Base-by-base conservation (phyloP, 2,888 invertebrate genomes). In the Tyria jacobaeae region DNA sequence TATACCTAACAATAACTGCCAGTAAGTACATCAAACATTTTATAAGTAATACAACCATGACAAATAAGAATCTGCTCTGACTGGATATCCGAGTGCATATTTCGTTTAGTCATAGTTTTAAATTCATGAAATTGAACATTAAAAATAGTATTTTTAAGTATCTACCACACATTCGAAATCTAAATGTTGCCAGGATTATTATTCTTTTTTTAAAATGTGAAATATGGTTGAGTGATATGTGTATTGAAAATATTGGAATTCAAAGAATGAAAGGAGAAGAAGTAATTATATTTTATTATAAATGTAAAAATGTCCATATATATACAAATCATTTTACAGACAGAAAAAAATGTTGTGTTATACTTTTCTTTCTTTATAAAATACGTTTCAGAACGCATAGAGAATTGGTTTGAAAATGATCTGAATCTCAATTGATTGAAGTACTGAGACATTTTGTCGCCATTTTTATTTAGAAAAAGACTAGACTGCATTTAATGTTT, bases 401-500 rank as follows among this genome's bases (percentile, higher is more conserved):
- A 24, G 63, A 41, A 67, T 61, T 57, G 17, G 57, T 57, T 64
- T n/a, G n/a, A 52, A 67, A 70, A 64, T 70, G 54, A 75, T 44
- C 10, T 57, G 72, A 81, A 80, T 78, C 75, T 80, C 78, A 71
- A 70, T n/a, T 74, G 71, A 62, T 61, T 54, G 64, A 76, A 79
- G 73, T 57, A 60, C 14, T 62, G 61, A 64, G 59, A 60, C 27
- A 25, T 61, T 59, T 24, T 52, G 58, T 66, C 70, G 80, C 81
- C 76, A 79, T 82, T 81, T 73, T 76, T 60, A 62, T 63, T 74
- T 69, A 65, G 17, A 66, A 79, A n/a, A 86, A 87, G 84, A 86
- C 84, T 86, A 41, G 67, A 79, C 75, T 77, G 89, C 89, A 90
- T 89, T 90, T 89, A 88, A 73, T 75, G 63, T 68, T 68, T 66